These are phyloP conservation scores for Cataglyphis cursor DNA, from an alignment of 2,888 invertebrate genomes.

Conservation along the genomic window DNA sequence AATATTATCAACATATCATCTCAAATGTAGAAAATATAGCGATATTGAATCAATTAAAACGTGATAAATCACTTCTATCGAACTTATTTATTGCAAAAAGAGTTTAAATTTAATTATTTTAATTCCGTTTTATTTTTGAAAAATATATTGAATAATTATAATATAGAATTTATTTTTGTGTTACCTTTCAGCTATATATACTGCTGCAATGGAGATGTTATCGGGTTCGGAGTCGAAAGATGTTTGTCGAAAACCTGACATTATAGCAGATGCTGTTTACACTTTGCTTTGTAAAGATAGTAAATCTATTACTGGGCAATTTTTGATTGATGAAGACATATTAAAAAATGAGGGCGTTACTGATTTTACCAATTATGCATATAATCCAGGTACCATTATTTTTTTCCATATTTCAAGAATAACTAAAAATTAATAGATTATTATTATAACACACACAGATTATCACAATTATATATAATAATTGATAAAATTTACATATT, in stretches of 20 bases:
- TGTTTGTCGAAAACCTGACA: constrained; percentile 93
- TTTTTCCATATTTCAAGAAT: not conserved
- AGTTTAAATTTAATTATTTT: not conserved
- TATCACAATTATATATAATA: not conserved
- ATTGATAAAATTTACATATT: not conserved
- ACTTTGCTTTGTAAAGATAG: constrained; percentile 90
- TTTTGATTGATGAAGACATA: constrained; percentile 97
- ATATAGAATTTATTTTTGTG: not conserved
- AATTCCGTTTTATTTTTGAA: no score
- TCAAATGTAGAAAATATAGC: not conserved
- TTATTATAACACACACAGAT: no score
- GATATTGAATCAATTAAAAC: not conserved
- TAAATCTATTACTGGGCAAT: constrained; percentile 93
- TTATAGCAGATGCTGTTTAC: constrained; percentile 96
- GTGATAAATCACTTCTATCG: not conserved
- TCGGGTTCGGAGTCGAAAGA: constrained; percentile 90
- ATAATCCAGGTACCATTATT: constrained; percentile 90
- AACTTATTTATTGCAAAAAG: not conserved
- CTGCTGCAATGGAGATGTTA: constrained; percentile 97
- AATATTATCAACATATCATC: not conserved
- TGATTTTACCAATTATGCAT: constrained; percentile 95
- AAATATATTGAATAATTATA: not conserved
- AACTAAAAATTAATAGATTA: constrained; percentile 7
- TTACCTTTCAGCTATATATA: constrained; percentile 91
- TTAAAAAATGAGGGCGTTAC: constrained; percentile 92